Evolutionary conservation across 1,140 invertebrate genomes (phyloP).

Genomic region (Anastrepha ludens): DNA sequence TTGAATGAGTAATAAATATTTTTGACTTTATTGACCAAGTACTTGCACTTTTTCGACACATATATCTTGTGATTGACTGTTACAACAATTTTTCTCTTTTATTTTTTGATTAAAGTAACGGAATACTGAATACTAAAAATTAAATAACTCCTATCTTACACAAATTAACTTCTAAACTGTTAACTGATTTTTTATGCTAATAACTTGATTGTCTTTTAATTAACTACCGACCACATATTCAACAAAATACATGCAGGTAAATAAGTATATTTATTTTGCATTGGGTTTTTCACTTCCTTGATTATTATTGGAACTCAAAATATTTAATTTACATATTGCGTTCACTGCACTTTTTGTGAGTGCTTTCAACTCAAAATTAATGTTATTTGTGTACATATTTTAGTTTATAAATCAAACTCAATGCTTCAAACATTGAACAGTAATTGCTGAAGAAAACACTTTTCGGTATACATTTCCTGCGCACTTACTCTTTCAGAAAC

Average conservation of each 20-base stretch:
- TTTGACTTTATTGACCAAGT: no score
- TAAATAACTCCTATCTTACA: no score
- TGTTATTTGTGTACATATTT: background rate
- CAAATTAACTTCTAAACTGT: background rate
- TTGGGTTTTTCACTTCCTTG: slow-evolving; percentile 22
- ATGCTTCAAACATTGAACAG: background rate
- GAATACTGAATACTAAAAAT: no score
- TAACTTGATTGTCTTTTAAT: background rate
- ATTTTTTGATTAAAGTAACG: no score
- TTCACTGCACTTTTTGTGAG: slow-evolving; percentile 28
- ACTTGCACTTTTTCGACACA: no score
- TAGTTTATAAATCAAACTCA: background rate
- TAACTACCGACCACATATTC: background rate
- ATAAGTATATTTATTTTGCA: background rate
- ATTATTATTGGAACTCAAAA: background rate
- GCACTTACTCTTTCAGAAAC: background rate
- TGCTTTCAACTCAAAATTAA: background rate
- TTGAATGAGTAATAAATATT: no score
- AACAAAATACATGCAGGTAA: background rate
- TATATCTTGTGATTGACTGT: no score
- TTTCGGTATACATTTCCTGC: background rate
- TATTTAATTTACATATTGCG: background rate
- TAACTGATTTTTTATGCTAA: background rate
- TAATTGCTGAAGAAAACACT: background rate
- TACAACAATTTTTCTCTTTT: no score